Evolutionary conservation across 2,797 vertebrate genomes (phyloP), one percentile per base, ranked within the genome.

Genomic region (Hirundo rustica): DNA sequence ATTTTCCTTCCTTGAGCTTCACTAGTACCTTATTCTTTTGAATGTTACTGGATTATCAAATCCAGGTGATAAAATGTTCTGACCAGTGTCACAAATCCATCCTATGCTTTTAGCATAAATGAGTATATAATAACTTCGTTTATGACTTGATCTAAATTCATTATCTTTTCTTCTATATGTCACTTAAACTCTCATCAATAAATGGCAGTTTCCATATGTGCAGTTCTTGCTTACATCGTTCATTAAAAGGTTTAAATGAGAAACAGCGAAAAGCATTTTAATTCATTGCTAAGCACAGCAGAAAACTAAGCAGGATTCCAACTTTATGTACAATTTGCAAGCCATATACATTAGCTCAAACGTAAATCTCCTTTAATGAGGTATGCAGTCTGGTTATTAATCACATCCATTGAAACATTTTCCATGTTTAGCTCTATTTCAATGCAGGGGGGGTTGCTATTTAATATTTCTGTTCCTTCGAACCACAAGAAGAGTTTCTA

Each of bases 271-370:
- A 95, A 70, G 30, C 55, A 57, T 88, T 91, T 86, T 77, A 94
- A 80, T 94, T 96, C 89, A 82, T 71, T 93, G 77, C 71, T 86
- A 95, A 93, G 42, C 85, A 82, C 83, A 95, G 88, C 88, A 93
- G 88, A 95, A 94, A 96, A 79, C 77, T 61, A 90, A 93, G 83
- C 72, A 91, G 77, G 88, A 96, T 90, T 87, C 83, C 94, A 86
- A 82, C 48, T 86, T 90, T 86, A 79, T 87, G 85, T 47, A 92
- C 64, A 61, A 71, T 91, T 93, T 96, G 38, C 83, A 94, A 81
- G 66, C 58, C 60, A 34, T 54, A 78, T 77, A 66, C 7, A 7
- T 77, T 84, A 86, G 61, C 77, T 87, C 4, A 74, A 34, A 95
- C 0, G 1, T 96, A 96, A 96, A 95, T 97, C 67, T 95, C 83